Conservation (phyloP, 2,113 vertebrate genomes). For the Actinemys pallida region DNA sequence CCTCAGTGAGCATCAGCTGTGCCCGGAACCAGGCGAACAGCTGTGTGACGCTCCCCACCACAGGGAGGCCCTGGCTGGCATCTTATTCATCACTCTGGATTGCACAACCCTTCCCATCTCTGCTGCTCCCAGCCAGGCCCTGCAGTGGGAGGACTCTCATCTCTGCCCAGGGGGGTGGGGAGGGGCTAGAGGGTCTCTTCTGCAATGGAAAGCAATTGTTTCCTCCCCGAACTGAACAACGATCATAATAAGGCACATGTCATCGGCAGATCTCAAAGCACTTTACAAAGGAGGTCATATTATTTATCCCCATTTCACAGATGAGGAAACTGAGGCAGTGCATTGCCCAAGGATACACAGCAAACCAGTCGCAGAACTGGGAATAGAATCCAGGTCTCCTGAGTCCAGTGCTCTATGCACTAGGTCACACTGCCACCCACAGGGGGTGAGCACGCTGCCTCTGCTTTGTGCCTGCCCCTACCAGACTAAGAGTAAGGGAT, state of each 20-base stretch:
- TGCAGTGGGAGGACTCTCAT: background rate
- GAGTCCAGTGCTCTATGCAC: background rate
- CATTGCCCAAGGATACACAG: background rate
- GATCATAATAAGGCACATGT: background rate
- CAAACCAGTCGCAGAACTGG: background rate
- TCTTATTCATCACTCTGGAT: background rate
- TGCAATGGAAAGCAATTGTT: background rate
- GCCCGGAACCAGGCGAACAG: background rate
- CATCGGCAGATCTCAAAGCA: background rate
- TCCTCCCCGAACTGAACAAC: background rate
- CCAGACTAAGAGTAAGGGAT: background rate
- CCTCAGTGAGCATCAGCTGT: background rate
- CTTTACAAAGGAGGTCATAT: background rate
- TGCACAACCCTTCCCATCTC: background rate
- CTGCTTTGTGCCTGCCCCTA: conserved; percentile 36
- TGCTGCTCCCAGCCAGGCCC: background rate
- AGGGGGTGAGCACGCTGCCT: conserved; percentile 28
- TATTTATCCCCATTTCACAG: background rate
- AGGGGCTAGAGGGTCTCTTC: background rate
- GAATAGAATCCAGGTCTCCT: background rate
- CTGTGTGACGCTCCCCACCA: background rate
- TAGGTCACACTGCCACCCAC: background rate
- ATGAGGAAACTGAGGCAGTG: background rate
- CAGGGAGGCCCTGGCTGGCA: background rate
- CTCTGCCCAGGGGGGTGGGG: background rate